Conservation (phyloP, 1,140 invertebrate species). For the Lethrus apterus region DNA sequence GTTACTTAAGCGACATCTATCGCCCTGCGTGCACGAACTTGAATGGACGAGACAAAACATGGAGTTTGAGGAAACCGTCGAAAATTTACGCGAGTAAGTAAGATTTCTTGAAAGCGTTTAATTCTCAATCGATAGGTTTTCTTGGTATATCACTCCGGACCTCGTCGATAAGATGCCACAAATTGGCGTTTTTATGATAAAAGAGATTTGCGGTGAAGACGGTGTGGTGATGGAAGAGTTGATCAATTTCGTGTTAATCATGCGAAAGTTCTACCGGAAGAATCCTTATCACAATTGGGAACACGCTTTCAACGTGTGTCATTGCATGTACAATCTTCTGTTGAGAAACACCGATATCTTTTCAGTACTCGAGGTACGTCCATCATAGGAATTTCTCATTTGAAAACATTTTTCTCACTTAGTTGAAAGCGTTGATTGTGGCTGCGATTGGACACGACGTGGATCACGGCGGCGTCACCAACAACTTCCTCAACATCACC, state of each 20-base stretch:
- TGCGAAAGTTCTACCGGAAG: slow-evolving; percentile 43
- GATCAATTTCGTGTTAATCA: slow-evolving; percentile 43
- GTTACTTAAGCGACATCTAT: slow-evolving; percentile 22
- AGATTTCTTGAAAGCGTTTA: background rate
- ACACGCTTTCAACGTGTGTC: slow-evolving; percentile 50
- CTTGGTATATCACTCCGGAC: slow-evolving; percentile 46
- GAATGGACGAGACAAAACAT: background rate
- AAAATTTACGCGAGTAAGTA: background rate
- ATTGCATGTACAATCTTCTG: slow-evolving; percentile 51
- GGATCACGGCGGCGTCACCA: slow-evolving; percentile 51
- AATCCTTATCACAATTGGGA: slow-evolving; percentile 54
- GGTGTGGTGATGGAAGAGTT: slow-evolving; percentile 38
- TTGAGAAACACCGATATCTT: slow-evolving; percentile 43
- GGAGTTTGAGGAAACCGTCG: slow-evolving; percentile 2
- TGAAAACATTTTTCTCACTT: slow-evolving; percentile 18
- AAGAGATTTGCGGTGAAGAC: slow-evolving; percentile 39
- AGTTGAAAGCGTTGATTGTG: slow-evolving; percentile 46
- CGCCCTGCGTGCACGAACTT: slow-evolving; percentile 26
- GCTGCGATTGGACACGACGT: slow-evolving; percentile 50
- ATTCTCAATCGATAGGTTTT: slow-evolving; percentile 38
- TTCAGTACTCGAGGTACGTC: slow-evolving; percentile 42
- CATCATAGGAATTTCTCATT: slow-evolving; percentile 3
- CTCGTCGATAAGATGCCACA: slow-evolving; percentile 43
- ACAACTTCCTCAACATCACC: slow-evolving; percentile 47
- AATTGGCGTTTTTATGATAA: slow-evolving; percentile 44